Percentiles rank a stretch among this genome's conserved stretches.
Conservation (phyloP, 1,140 invertebrate genomes). For the Apis florea region DNA sequence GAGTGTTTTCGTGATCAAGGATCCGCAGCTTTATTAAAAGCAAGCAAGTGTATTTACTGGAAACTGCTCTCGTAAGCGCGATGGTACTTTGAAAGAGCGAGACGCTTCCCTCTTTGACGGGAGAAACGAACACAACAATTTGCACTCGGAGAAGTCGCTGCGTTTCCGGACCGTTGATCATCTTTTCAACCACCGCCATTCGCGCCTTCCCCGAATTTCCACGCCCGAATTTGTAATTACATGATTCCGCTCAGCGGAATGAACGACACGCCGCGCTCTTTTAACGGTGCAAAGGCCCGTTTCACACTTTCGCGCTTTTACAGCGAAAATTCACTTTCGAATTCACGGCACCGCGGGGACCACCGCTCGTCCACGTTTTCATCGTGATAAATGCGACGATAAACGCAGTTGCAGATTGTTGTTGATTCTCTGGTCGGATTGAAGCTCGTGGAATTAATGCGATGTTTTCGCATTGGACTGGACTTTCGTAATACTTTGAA, state of each 20-base stretch:
- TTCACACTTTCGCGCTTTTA: neutral
- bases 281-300: neutral
- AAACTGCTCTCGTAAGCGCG: constrained; percentile 35
- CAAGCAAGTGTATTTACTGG: constrained; percentile 34
- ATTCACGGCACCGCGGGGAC: neutral
- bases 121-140: constrained; percentile 47
- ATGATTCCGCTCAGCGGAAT: constrained; percentile 10
- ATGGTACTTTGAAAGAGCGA: constrained; percentile 5
- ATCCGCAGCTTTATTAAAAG: constrained; percentile 44
- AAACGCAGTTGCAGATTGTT: no score
- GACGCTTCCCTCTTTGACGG: constrained; percentile 15
- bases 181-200: constrained; percentile 2
- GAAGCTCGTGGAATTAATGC: no score
- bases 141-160: constrained; percentile 10
- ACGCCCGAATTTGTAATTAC: constrained; percentile 32
- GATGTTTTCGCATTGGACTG: no score
- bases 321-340: constrained; percentile 7
- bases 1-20: constrained; percentile 49
- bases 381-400: neutral
- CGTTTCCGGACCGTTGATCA: constrained; percentile 33
- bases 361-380: neutral
- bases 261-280: neutral
- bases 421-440: no score
- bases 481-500: no score
- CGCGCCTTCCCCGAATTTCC: neutral